Percentiles rank a stretch among this genome's conserved stretches.
phyloP scores from a whole-genome alignment of 2,888 invertebrate species.

The Lithophane socia region DNA sequence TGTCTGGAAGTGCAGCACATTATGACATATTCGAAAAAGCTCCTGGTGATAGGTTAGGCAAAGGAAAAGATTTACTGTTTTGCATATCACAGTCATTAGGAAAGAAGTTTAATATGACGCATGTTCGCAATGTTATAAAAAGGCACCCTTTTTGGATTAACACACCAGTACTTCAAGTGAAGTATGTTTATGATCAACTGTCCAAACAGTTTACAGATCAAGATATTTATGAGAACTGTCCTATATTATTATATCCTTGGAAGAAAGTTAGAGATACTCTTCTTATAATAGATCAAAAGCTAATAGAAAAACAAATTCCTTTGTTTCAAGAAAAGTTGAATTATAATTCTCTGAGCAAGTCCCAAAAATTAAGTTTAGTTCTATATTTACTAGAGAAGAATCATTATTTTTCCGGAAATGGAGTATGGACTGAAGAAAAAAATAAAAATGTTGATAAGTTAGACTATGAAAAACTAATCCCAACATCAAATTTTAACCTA shows the following conservation, averaged over 20 bases:
- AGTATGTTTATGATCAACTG: constrained; percentile 80
- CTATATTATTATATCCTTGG: constrained; percentile 87
- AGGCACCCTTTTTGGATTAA: constrained; percentile 88
- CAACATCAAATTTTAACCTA: constrained; percentile 4
- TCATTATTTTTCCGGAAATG: constrained; percentile 88
- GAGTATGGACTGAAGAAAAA: constrained; percentile 86
- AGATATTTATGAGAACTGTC: constrained; percentile 86
- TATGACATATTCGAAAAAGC: constrained; percentile 85
- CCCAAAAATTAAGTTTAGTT: constrained; percentile 83
- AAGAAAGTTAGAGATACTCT: constrained; percentile 80
- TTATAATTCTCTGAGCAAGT: constrained; percentile 73
- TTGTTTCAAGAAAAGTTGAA: constrained; percentile 75
- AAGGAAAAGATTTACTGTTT: constrained; percentile 85
- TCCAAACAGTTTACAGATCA: constrained; percentile 74
- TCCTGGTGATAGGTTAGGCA: constrained; percentile 85
- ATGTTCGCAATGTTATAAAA: constrained; percentile 77
- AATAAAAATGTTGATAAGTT: constrained; percentile 63
- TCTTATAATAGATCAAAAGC: constrained; percentile 65
- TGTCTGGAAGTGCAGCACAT: constrained; percentile 83
- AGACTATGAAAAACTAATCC: constrained; percentile 8
- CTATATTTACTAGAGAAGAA: constrained; percentile 86
- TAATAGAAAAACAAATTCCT: constrained; percentile 54
- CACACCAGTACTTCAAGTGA: constrained; percentile 83
- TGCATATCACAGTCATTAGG: constrained; percentile 81
- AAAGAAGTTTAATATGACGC: constrained; percentile 72